Conservation (phyloP, 2,888 invertebrate genomes). For the Drosophila falleni region DNA sequence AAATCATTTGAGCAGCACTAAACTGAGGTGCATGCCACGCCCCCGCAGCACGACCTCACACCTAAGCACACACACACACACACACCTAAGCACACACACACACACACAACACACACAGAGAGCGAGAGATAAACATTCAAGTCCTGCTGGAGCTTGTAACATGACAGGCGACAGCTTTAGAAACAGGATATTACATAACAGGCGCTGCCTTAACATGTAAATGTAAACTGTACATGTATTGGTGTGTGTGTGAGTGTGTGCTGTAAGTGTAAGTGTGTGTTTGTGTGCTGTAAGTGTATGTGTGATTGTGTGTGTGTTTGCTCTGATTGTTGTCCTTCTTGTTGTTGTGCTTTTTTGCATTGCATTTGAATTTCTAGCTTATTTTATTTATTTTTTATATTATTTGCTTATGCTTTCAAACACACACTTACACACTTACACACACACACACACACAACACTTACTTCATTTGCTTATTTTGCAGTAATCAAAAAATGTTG, state of each 20-base stretch:
- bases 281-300: slow-evolving; percentile 15
- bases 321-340: slow-evolving; percentile 28
- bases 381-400: slow-evolving; percentile 22
- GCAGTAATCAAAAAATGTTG: slow-evolving; percentile 36
- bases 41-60: slow-evolving; percentile 53
- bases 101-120: slow-evolving; percentile 14
- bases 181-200: slow-evolving; percentile 79
- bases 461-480: slow-evolving; percentile 47
- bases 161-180: slow-evolving; percentile 78
- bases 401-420: slow-evolving; percentile 29
- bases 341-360: slow-evolving; percentile 49
- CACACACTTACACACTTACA: slow-evolving; percentile 11
- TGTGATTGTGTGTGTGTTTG: slow-evolving; percentile 43
- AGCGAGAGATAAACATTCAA: background rate
- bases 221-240: slow-evolving; percentile 35
- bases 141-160: slow-evolving; percentile 64
- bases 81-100: slow-evolving; percentile 16
- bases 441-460: slow-evolving; percentile 23
- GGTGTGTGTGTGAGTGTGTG: slow-evolving; percentile 26
- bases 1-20: slow-evolving; percentile 71
- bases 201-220: slow-evolving; percentile 71
- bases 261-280: slow-evolving; percentile 19
- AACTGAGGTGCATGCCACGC: slow-evolving; percentile 71
- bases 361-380: slow-evolving; percentile 49
- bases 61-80: slow-evolving; percentile 4